phyloP scores from a whole-genome alignment of 2,888 invertebrate genomes.

The Neoscelio sp. region DNA sequence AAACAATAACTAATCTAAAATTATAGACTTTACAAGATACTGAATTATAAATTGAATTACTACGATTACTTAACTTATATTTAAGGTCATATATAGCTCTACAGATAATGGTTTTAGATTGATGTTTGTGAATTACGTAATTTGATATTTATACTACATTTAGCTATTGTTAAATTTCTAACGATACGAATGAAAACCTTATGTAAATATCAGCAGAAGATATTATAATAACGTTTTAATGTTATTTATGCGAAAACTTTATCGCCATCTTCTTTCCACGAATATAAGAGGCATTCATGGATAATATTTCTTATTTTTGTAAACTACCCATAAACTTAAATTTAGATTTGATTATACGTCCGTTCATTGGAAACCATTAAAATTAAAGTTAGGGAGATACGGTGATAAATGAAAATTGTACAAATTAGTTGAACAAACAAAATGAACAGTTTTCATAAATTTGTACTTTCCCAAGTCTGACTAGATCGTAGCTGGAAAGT shows the following conservation, averaged over 20 bases:
- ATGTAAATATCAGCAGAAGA: slow-evolving; percentile 15
- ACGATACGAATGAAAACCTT: slow-evolving; percentile 3
- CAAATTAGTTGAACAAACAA: too few relatives aligned
- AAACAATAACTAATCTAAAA: slow-evolving; percentile 16
- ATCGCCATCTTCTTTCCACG: too few relatives aligned
- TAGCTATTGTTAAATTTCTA: slow-evolving; percentile 16
- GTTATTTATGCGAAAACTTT: too few relatives aligned
- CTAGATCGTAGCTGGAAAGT: slow-evolving; percentile 34
- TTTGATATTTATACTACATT: slow-evolving; percentile 18
- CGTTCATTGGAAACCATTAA: too few relatives aligned
- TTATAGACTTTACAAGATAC: slow-evolving; percentile 14
- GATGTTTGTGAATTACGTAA: slow-evolving; percentile 7
- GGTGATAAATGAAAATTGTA: too few relatives aligned
- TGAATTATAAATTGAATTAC: slow-evolving; percentile 24
- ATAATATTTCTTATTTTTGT: too few relatives aligned
- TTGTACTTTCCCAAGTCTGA: slow-evolving; percentile 23
- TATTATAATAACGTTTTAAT: too few relatives aligned
- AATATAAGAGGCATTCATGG: too few relatives aligned
- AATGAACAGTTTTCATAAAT: background rate
- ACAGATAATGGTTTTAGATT: slow-evolving; percentile 5
- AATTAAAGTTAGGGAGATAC: too few relatives aligned
- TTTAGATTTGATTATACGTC: too few relatives aligned
- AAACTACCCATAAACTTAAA: too few relatives aligned
- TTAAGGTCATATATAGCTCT: slow-evolving; percentile 20
- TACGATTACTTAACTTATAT: slow-evolving; percentile 14